These are phyloP conservation scores for Pampusana beccarii DNA, from an alignment of 2,113 vertebrate species.

Conservation along the genomic window DNA sequence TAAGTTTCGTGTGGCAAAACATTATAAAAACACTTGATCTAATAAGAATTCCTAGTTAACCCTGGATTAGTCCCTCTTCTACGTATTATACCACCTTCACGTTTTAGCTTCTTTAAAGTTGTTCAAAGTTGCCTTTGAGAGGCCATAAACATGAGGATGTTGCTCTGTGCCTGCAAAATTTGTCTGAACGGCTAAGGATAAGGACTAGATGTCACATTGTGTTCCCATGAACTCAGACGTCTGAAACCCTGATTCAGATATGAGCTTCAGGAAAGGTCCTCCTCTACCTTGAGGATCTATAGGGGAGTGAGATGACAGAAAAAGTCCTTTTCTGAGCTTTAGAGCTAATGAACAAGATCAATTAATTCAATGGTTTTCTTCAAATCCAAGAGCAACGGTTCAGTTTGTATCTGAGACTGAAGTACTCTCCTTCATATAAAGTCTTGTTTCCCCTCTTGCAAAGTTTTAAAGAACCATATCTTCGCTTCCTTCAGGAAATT, in stretches of 20 bases:
- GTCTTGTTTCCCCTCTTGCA: neutral
- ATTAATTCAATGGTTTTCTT: neutral
- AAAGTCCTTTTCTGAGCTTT: neutral
- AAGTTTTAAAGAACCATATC: neutral
- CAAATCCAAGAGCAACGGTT: neutral
- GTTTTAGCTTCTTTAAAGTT: neutral
- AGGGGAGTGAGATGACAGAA: neutral
- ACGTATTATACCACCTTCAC: neutral
- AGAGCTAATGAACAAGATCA: neutral
- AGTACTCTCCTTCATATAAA: neutral
- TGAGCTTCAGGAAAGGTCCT: neutral
- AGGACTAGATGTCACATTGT: neutral
- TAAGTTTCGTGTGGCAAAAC: neutral
- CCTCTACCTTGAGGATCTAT: neutral
- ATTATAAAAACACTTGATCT: neutral
- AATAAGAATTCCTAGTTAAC: neutral
- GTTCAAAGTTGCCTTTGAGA: neutral
- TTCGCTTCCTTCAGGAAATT: neutral
- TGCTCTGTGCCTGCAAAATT: neutral
- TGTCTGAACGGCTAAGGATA: neutral
- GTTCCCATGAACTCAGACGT: neutral
- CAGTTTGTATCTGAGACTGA: neutral
- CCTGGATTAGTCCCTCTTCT: neutral
- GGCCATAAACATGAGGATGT: neutral
- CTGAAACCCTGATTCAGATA: neutral